Base-by-base conservation (phyloP, 2,113 vertebrate species). In the Bufo bufo region DNA sequence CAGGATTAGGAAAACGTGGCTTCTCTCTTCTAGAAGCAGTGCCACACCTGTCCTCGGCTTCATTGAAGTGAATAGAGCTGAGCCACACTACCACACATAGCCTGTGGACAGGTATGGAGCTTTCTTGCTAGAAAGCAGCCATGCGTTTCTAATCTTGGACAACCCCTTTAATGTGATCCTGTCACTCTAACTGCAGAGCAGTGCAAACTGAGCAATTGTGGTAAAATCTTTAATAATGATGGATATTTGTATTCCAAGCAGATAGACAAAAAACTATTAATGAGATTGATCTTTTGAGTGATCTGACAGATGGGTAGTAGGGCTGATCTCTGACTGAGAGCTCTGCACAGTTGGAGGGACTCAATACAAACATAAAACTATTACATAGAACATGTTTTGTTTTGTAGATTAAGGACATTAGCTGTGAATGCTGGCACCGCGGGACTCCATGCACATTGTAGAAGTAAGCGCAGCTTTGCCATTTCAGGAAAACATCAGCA, bases 371-470 rank as follows among this genome's bases (percentile, higher is more conserved):
- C 14, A 5, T 74, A 45, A 16, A 19, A 71, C 23, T 71, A 43
- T 71, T 71, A 16, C 23, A 45, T 7, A 45, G 43, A 74, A 47
- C 43, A 74, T 74, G 23, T 74, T 74, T 74, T 47, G 12, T 74
- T 74, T 71, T 23, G 66, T 71, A 71, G 23, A 74, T 74, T 74
- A 45, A 45, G 71, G 71, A 47, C 71, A 43, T 74, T 47, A 74
- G 33, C 61, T 63, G 59, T 82, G 80, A 82, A 45, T 11, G 13
- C 58, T 6, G 16, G 59, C 58, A 65, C 58, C 19, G 52, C 16
- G 10, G 80, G 59, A 82, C 23, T 82, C 66, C 45, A 20, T 65
- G 47, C 59, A 65, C 45, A 82, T 66, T 43, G 12, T 20, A 50
- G 8, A 66, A 66, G 66, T 47, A 82, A 82, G 58, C 61, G 78